phyloP scores from a whole-genome alignment of 2,113 vertebrate genomes.

The Cavia aperea region DNA sequence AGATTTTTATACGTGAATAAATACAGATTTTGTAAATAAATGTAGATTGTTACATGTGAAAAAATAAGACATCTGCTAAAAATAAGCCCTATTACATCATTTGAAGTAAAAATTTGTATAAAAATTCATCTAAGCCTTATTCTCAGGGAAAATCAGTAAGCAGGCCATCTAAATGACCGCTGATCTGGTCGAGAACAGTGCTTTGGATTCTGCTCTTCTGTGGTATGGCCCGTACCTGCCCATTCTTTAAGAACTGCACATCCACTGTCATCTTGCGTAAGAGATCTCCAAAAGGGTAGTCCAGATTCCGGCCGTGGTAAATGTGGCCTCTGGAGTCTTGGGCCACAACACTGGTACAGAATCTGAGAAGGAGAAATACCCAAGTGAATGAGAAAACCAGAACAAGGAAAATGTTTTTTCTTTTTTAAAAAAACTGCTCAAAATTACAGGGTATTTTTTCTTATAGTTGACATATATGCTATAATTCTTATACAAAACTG shows the following conservation, averaged over 20 bases:
- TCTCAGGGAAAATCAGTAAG: neutral
- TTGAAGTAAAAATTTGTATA: neutral
- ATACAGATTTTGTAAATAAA: neutral
- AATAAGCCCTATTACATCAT: neutral
- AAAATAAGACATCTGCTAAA: neutral
- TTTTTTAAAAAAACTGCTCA: conserved; percentile 1
- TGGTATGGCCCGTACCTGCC: conserved; percentile 75
- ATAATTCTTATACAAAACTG: neutral
- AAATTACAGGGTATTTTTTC: neutral
- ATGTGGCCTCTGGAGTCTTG: conserved; percentile 86
- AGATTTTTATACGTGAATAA: neutral
- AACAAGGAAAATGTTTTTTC: neutral
- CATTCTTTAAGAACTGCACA: conserved; percentile 81
- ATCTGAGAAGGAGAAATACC: conserved; percentile 75
- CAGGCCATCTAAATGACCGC: neutral
- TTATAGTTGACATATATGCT: neutral
- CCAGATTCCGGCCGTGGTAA: conserved; percentile 92
- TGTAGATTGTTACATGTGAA: neutral
- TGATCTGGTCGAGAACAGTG: neutral
- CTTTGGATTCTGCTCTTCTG: neutral
- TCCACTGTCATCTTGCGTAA: conserved; percentile 86
- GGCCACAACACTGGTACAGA: conserved; percentile 91
- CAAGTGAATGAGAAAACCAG: conserved; percentile 22
- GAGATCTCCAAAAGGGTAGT: conserved; percentile 79
- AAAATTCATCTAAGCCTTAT: neutral